Percentiles rank a stretch among this genome's conserved stretches.
phyloP scores from a whole-genome alignment of 2,113 vertebrate species.

The Gymnogyps californianus region DNA sequence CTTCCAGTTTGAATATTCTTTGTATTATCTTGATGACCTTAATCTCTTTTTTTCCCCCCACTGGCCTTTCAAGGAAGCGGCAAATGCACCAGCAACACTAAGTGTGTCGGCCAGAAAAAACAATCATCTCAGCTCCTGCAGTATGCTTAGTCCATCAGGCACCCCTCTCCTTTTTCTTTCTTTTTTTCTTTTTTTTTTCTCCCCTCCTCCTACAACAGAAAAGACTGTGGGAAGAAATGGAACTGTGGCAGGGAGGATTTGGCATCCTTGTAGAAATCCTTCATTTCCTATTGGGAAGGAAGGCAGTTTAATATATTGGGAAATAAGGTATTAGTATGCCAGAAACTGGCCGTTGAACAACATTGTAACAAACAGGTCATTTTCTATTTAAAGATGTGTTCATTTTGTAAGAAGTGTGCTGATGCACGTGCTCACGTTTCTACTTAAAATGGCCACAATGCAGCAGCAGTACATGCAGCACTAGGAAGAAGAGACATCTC shows the following conservation, averaged over 20 bases:
- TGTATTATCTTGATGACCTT: slow-evolving; percentile 79
- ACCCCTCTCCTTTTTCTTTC: background rate
- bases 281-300: slow-evolving; percentile 50
- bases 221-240: slow-evolving; percentile 33
- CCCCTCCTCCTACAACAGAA: background rate
- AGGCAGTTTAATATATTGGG: background rate
- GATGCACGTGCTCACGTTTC: background rate
- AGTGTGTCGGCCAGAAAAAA: slow-evolving; percentile 27
- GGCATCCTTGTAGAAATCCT: slow-evolving; percentile 37
- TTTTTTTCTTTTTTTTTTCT: background rate
- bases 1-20: slow-evolving; percentile 76
- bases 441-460: background rate
- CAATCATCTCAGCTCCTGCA: background rate
- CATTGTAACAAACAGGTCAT: background rate
- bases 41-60: slow-evolving; percentile 46
- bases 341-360: background rate
- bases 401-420: background rate
- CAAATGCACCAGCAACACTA: slow-evolving; percentile 35
- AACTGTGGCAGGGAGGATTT: background rate
- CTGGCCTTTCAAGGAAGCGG: slow-evolving; percentile 54
- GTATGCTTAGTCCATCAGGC: background rate
- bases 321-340: slow-evolving; percentile 23
- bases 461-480: background rate
- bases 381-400: background rate
- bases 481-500: background rate